Conservation (phyloP, 2,797 vertebrate genomes). For the Yasuhikotakia modesta region DNA sequence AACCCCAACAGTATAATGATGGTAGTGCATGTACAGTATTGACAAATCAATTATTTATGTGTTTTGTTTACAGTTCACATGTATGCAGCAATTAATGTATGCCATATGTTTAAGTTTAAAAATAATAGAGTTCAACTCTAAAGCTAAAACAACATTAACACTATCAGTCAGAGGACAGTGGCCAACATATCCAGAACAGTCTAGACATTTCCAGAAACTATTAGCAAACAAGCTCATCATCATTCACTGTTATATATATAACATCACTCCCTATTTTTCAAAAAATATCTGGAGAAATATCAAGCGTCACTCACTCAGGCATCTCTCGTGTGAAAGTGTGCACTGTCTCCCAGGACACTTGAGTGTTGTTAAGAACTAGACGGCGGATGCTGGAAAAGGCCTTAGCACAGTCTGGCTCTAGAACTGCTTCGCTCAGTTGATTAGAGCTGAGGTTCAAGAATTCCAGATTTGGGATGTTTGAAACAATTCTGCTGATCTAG, state of each 20-base stretch:
- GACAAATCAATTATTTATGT: background rate
- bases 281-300: conserved; percentile 1
- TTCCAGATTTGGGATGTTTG: conserved; percentile 93
- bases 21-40: no score
- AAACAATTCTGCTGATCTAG: conserved; percentile 97
- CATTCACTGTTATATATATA: background rate
- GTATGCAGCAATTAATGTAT: background rate
- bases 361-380: conserved; percentile 98
- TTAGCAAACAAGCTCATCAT: background rate
- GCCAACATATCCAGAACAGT: background rate
- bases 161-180: background rate
- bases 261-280: background rate
- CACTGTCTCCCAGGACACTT: conserved; percentile 94
- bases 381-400: conserved; percentile 89
- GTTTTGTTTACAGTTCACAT: background rate
- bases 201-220: conserved; percentile 2
- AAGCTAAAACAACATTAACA: no score
- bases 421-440: conserved; percentile 84
- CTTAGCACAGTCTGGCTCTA: conserved; percentile 84
- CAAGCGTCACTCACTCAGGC: conserved; percentile 83
- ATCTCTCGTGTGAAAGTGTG: conserved; percentile 87
- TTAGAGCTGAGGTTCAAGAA: conserved; percentile 98
- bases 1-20: no score
- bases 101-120: background rate
- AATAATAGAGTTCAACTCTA: background rate